A percentile compares a stretch with the other conserved stretches of the same genome.
These are phyloP conservation scores for Mesochorus sp. DNA, from an alignment of 2,888 invertebrate species.

Conservation along the genomic window DNA sequence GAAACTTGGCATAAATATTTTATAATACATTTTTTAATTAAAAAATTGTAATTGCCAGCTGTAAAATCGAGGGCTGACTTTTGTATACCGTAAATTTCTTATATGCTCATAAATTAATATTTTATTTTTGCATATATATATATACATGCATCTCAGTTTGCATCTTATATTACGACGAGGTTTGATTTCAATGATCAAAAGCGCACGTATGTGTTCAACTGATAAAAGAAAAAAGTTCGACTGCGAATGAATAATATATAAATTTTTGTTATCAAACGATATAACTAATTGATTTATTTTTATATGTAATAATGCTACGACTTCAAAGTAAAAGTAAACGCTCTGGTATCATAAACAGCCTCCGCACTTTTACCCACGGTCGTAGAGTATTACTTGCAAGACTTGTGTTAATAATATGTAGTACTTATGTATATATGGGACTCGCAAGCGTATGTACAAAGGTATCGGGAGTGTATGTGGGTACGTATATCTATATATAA, in stretches of 20 bases:
- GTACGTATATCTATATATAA: constrained; percentile 14
- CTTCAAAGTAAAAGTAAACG: constrained; percentile 56
- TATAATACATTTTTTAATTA: too few species aligned
- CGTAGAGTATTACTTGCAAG: constrained; percentile 18
- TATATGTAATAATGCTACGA: constrained; percentile 11
- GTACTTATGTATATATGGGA: constrained; percentile 17
- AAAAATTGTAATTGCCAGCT: too few species aligned
- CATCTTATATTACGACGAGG: too few species aligned
- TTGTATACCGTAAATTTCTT: background rate
- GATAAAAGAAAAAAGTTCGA: too few species aligned
- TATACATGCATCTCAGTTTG: too few species aligned
- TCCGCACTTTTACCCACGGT: constrained; percentile 59
- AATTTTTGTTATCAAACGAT: too few species aligned
- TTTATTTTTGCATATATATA: too few species aligned
- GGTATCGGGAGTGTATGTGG: constrained; percentile 64
- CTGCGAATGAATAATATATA: too few species aligned
- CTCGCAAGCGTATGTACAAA: constrained; percentile 20
- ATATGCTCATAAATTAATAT: background rate
- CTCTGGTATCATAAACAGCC: constrained; percentile 35
- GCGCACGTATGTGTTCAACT: too few species aligned
- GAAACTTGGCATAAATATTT: too few species aligned
- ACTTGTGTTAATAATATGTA: too few species aligned
- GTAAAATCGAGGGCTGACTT: background rate
- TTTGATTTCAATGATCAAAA: too few species aligned
- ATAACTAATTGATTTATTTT: constrained; percentile 8